A percentile compares a stretch with the other conserved stretches of the same genome.
These are phyloP conservation scores for Drosophila borborema DNA, from an alignment of 2,888 invertebrate genomes.

Conservation along the genomic window DNA sequence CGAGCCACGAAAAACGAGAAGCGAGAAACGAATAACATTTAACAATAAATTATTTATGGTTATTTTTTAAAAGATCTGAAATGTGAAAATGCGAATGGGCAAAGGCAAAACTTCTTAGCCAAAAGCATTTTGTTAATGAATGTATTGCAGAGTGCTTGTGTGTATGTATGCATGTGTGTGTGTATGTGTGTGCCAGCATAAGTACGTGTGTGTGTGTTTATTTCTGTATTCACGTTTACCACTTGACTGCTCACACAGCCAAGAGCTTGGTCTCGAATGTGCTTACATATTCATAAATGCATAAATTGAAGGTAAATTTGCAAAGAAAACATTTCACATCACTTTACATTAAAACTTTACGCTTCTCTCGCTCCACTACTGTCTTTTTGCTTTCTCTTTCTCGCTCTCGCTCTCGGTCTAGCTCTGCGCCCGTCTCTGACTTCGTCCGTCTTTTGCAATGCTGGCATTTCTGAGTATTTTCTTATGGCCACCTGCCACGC, in stretches of 20 bases:
- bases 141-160: conserved; percentile 53
- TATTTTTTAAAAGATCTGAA: conserved; percentile 26
- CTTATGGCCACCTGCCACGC: conserved; percentile 56
- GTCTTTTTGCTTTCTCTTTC: conserved; percentile 3
- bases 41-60: conserved; percentile 56
- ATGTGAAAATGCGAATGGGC: conserved; percentile 39
- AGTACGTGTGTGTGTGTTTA: conserved; percentile 27
- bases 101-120: conserved; percentile 67
- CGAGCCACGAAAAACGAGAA: neutral
- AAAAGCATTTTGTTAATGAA: conserved; percentile 75
- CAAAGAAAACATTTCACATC: conserved; percentile 78
- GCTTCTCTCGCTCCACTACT: conserved; percentile 15
- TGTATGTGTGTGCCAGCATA: conserved; percentile 18
- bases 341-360: conserved; percentile 74
- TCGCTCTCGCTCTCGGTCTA: neutral
- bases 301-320: conserved; percentile 80
- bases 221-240: conserved; percentile 59
- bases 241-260: conserved; percentile 69
- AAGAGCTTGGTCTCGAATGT: conserved; percentile 57
- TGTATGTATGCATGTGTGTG: conserved; percentile 11
- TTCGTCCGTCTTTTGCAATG: conserved; percentile 1
- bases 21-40: conserved; percentile 26
- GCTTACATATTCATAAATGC: conserved; percentile 79
- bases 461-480: conserved; percentile 48
- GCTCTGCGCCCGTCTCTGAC: neutral